Base-by-base conservation (phyloP, 2,113 vertebrate genomes). In the Hylia prasina region DNA sequence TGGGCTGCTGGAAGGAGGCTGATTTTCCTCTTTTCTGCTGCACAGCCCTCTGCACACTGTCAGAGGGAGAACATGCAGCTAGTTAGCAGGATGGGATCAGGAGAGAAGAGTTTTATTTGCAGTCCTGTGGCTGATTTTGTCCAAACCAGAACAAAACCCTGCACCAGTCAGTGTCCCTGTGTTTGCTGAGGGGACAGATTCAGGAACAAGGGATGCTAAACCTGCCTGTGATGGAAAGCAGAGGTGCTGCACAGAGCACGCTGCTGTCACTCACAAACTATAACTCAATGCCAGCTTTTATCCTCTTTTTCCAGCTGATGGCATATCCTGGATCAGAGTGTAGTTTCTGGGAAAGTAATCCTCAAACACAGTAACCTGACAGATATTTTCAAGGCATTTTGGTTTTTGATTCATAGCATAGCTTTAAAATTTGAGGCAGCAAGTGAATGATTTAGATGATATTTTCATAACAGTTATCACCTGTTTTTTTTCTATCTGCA, bases 191-290 rank as follows among this genome's bases (percentile, higher is more conserved):
- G 70, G 65, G 20, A 40, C 22, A 25, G 50, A 21, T n/a, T 71
- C 0, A 11, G 65, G 28, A 66, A 28, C 0, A 3, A 0, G 2
- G 63, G 58, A 31, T 40, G 63, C 47, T 35, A 17, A 60, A 64
- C 8, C 27, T 40, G 37, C 30, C 40, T 33, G 56, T 1, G 8
- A 3, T 8, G 78, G 73, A 23, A 33, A 51, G 75, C 65, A 42
- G 77, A 77, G 73, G 15, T 5, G 20, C 56, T 35, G 69, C 50
- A 5, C 33, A 9, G 75, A n/a, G 47, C 6, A 1, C 1, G 0
- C 35, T 56, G 68, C 37, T 50, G 17, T 24, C n/a, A 7, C 58
- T 45, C 60, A 20, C 61, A 13, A 16, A 42, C 23, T 9, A 4
- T 10, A 56, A 44, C 4, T 54, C 63, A 13, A 3, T 6, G 30